Evolutionary conservation across 1,140 invertebrate genomes (phyloP).

Genomic region (Lethrus apterus): DNA sequence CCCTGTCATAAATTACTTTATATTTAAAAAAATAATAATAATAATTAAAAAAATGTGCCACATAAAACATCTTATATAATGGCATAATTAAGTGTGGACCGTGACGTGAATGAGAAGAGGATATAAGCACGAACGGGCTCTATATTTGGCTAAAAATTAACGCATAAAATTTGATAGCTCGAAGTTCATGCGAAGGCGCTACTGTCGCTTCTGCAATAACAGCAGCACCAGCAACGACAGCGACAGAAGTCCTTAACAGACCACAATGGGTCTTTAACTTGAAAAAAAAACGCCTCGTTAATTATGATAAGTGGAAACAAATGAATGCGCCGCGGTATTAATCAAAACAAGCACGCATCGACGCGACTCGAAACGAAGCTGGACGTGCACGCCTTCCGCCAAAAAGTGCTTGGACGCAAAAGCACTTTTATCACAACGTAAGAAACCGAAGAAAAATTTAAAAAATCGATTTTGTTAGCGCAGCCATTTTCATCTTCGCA

Average conservation of each 20-base stretch:
- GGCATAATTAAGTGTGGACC: background rate
- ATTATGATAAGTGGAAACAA: conserved; percentile 37
- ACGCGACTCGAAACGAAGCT: no score
- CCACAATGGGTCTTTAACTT: conserved; percentile 19
- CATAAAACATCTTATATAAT: background rate
- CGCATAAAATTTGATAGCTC: conserved; percentile 23
- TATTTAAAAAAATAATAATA: no score
- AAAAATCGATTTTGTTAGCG: no score
- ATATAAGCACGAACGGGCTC: background rate
- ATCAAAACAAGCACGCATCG: conserved; percentile 35
- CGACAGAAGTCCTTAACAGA: background rate
- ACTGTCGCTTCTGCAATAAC: background rate
- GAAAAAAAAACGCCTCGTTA: conserved; percentile 33
- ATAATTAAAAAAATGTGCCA: background rate
- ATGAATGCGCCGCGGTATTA: conserved; percentile 35
- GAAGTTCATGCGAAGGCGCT: background rate
- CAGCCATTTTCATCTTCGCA: no score
- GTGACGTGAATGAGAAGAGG: background rate
- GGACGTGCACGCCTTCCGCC: no score
- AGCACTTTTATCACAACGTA: no score
- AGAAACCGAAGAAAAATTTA: no score
- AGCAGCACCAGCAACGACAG: background rate
- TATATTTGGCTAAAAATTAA: conserved; percentile 21
- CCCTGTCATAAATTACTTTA: no score
- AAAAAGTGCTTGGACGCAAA: no score